Base-by-base conservation (phyloP, 2,888 invertebrate species). In the Rhamnusium bicolor region DNA sequence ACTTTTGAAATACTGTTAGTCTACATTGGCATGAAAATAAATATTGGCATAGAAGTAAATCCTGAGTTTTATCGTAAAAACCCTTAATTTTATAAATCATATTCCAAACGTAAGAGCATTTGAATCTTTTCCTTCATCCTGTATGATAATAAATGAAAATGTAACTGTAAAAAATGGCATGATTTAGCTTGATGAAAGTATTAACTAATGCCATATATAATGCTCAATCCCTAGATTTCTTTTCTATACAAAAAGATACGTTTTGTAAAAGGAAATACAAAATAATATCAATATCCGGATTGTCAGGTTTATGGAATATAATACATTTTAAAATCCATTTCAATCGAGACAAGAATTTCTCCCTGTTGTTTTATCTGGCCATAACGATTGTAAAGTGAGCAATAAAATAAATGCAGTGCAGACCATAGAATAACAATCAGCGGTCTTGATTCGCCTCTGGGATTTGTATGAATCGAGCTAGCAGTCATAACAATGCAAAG, bases 341-440 rank as follows among this genome's bases (percentile, higher is more conserved):
- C 66, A 65, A 74, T 75, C 69, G 74, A 63, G 56, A 69, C 53
- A 69, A 69, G 69, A 68, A 60, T 66, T 54, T 65, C 70, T 65
- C 76, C 72, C 68, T 66, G 74, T 76, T 81, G 80, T 82, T 83
- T 82, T 80, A 83, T 83, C 82, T 81, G 71, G 71, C 79, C 80
- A 74, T 81, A 82, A 82, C 80, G 81, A 78, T 77, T 80, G 82
- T 81, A 81, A 81, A 83, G 82, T 79, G 82, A 78, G 79, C 82
- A 82, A 83, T 83, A 83, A 83, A 83, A 79, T 83, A 82, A 83
- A 83, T 80, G 82, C 82, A 81, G 78, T 79, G 75, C 78, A 79
- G 81, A 82, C 81, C 81, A 80, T 83, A 81, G 81, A 83, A 83
- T 83, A 82, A 83, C 81, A 83, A 83, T 83, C 80, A 80, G 81